Conservation (phyloP, 2,888 invertebrate species). For the Drosophila rubida region DNA sequence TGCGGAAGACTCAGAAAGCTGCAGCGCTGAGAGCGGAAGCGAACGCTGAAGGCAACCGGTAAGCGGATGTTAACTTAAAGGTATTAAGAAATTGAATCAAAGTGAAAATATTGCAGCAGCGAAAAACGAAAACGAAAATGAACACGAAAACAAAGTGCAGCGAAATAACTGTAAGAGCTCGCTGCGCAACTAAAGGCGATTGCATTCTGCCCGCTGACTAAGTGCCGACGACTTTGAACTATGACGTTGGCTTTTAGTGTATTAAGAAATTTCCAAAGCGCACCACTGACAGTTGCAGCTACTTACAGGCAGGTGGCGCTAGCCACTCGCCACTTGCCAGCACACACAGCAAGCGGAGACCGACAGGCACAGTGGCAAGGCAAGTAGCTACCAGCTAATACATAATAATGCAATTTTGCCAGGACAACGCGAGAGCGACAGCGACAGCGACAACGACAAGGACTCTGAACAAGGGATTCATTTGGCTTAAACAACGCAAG, state of each 20-base stretch:
- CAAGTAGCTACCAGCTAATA: slow-evolving; percentile 48
- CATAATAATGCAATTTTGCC: slow-evolving; percentile 70
- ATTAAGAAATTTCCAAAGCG: slow-evolving; percentile 62
- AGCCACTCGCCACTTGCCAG: slow-evolving; percentile 11
- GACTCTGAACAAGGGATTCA: slow-evolving; percentile 35
- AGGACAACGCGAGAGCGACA: slow-evolving; percentile 51
- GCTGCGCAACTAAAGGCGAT: slow-evolving; percentile 48
- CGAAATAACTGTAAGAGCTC: slow-evolving; percentile 4
- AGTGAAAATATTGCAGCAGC: slow-evolving; percentile 64
- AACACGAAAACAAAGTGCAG: too few relatives aligned
- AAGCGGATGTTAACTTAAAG: slow-evolving; percentile 78
- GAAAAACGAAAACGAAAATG: too few relatives aligned
- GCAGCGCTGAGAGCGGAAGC: slow-evolving; percentile 41
- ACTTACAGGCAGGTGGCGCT: slow-evolving; percentile 33
- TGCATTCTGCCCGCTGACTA: slow-evolving; percentile 60
- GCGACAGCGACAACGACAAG: slow-evolving; percentile 15
- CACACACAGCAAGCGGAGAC: too few relatives aligned
- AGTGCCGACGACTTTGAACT: slow-evolving; percentile 72
- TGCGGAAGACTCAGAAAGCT: slow-evolving; percentile 47
- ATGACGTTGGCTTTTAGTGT: slow-evolving; percentile 74
- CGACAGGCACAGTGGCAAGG: neutral
- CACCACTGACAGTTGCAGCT: slow-evolving; percentile 36
- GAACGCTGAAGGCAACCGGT: slow-evolving; percentile 44
- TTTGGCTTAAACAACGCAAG: slow-evolving; percentile 44
- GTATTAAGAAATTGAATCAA: slow-evolving; percentile 80